phyloP scores from a whole-genome alignment of 2,797 vertebrate genomes.

The Xenops minutus region DNA sequence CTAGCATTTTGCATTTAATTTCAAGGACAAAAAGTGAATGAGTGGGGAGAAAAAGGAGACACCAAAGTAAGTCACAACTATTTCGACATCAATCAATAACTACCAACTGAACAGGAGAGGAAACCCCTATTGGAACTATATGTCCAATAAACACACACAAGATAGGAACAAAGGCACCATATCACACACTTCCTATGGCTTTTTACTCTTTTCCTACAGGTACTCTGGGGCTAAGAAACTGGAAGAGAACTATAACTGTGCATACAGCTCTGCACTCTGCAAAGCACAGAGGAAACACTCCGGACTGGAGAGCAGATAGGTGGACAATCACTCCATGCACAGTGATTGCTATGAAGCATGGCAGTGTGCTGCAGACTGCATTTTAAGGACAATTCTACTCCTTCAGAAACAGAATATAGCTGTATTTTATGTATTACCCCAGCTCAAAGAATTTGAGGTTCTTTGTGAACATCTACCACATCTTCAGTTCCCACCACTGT shows the following conservation, averaged over 20 bases:
- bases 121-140: not conserved
- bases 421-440: rapidly evolving
- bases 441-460: not conserved
- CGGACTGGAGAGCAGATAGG: not conserved
- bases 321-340: not conserved
- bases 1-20: not conserved
- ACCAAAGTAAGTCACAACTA: not conserved
- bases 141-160: not conserved
- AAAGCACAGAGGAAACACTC: not conserved
- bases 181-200: not conserved
- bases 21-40: not conserved
- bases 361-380: too few relatives aligned
- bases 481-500: rapidly evolving
- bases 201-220: not conserved
- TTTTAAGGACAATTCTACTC: not conserved
- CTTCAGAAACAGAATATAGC: not conserved
- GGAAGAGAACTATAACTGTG: not conserved
- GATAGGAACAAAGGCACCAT: not conserved
- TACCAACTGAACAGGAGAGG: not conserved
- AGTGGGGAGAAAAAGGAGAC: rapidly evolving
- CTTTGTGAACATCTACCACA: not conserved
- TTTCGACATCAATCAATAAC: not conserved
- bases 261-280: not conserved
- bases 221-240: not conserved
- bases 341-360: rapidly evolving